phyloP scores from a whole-genome alignment of 2,888 invertebrate species.

The Keiferia lycopersicella region DNA sequence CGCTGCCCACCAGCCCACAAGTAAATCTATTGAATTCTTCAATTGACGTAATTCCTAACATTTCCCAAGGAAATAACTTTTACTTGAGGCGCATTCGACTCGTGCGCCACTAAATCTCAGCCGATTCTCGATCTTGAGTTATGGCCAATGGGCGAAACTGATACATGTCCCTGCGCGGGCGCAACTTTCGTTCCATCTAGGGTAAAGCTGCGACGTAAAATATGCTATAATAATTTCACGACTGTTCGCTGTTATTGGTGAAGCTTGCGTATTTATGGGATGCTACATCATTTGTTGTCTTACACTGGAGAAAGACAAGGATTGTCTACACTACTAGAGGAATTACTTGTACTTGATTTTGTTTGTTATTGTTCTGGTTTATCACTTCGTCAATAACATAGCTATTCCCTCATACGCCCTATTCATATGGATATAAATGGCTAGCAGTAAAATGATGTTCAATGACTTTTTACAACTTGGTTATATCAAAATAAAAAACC shows the following conservation, averaged over 20 bases:
- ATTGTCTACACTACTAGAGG: no score
- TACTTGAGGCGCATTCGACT: slow-evolving; percentile 19
- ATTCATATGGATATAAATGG: no score
- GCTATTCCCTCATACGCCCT: no score
- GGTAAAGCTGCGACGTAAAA: slow-evolving; percentile 38
- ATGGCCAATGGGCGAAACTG: slow-evolving; percentile 50
- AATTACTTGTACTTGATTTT: no score
- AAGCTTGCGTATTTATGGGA: slow-evolving; percentile 2
- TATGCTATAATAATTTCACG: not conserved
- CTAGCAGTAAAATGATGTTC: no score
- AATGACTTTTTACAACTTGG: no score
- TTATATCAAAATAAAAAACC: not conserved
- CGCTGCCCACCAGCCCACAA: slow-evolving; percentile 2
- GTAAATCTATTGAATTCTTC: slow-evolving; percentile 17
- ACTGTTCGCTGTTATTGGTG: not conserved
- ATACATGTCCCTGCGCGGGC: slow-evolving; percentile 44
- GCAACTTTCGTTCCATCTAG: slow-evolving; percentile 73
- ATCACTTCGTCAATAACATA: no score
- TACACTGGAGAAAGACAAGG: not conserved
- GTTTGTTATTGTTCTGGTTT: no score
- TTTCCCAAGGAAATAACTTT: slow-evolving; percentile 23
- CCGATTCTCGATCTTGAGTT: slow-evolving; percentile 66
- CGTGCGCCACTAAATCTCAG: slow-evolving; percentile 50
- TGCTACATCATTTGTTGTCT: not conserved
- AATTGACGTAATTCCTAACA: slow-evolving; percentile 22